phyloP scores from a whole-genome alignment of 2,113 vertebrate genomes.

The Cairina moschata region DNA sequence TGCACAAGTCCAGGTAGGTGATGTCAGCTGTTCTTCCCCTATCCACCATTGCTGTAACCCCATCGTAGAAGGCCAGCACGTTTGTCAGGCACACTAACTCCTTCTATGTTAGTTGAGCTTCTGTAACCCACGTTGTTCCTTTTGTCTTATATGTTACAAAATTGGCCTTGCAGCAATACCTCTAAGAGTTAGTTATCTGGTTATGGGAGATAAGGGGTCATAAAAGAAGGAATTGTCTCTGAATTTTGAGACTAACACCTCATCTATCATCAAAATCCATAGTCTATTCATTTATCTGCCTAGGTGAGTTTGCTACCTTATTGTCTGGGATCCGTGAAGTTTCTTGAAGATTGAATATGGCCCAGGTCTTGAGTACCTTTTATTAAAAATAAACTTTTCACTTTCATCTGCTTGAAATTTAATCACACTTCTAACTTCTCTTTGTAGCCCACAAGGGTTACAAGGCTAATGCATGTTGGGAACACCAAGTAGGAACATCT shows the following conservation, averaged over 20 bases:
- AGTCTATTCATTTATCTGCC: not conserved
- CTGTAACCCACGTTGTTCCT: not conserved
- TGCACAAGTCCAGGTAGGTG: too few relatives aligned
- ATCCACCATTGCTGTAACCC: too few relatives aligned
- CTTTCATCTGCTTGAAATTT: not conserved
- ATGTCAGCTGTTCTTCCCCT: too few relatives aligned
- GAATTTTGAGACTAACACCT: not conserved
- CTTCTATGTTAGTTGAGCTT: not conserved
- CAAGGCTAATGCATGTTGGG: not conserved
- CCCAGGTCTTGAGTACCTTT: not conserved
- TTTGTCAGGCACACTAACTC: not conserved
- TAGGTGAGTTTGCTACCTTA: not conserved
- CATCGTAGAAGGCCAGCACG: too few relatives aligned
- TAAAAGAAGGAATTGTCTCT: not conserved
- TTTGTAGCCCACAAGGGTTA: not conserved
- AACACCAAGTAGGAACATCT: not conserved
- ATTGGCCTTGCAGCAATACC: not conserved
- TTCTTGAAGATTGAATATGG: not conserved
- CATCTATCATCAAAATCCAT: not conserved
- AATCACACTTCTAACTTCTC: not conserved
- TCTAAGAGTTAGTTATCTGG: not conserved
- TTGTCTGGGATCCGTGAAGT: not conserved
- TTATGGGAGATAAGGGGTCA: not conserved
- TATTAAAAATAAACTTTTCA: not conserved
- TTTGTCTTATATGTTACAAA: accelerated